Conservation (phyloP, 1,140 invertebrate genomes). For the Branchinecta lynchi region DNA sequence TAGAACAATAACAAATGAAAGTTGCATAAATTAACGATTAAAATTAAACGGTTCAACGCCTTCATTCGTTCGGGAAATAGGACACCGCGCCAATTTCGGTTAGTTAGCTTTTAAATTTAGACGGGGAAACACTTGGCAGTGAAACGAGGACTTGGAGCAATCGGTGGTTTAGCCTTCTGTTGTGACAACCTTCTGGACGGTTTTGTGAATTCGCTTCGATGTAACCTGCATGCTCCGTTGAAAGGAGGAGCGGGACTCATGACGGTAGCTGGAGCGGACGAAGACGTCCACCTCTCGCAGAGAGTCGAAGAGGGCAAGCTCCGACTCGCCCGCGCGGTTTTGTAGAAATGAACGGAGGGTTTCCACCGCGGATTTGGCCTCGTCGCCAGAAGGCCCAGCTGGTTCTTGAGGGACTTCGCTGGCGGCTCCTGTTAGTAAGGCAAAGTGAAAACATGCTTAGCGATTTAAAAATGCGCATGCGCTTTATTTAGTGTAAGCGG, state of each 20-base stretch:
- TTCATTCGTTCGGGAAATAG: background rate
- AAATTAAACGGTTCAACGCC: background rate
- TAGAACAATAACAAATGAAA: no score
- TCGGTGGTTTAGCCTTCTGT: background rate
- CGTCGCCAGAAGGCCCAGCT: background rate
- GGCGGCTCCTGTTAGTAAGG: background rate
- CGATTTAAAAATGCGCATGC: no score
- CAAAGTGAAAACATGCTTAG: conserved; percentile 8
- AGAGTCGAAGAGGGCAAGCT: background rate
- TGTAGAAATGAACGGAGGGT: background rate
- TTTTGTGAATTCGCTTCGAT: background rate
- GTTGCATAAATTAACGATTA: no score
- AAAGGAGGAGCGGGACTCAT: background rate
- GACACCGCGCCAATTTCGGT: background rate
- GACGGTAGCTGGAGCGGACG: background rate
- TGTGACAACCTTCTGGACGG: background rate
- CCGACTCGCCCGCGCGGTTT: background rate
- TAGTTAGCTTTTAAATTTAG: background rate
- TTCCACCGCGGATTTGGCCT: background rate
- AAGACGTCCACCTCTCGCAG: background rate
- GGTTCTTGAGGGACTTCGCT: background rate
- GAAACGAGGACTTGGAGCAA: background rate
- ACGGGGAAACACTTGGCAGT: background rate
- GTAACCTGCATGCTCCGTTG: background rate
- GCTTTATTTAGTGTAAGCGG: no score